Conservation (phyloP, 2,113 vertebrate species). For the Gymnobelideus leadbeateri region DNA sequence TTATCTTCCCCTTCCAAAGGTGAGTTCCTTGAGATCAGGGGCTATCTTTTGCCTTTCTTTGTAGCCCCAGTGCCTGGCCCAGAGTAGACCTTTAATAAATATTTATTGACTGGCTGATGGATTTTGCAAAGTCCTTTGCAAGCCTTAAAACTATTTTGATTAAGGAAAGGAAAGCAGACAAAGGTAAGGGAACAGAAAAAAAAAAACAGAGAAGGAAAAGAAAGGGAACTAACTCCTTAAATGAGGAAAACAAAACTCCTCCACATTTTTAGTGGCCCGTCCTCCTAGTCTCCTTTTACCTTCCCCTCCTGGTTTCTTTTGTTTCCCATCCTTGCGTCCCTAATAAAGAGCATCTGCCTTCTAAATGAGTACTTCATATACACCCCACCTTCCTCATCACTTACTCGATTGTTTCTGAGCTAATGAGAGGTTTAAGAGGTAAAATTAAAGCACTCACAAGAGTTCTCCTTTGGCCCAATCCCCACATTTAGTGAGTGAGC, state of each 20-base stretch:
- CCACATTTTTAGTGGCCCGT: conserved; percentile 51
- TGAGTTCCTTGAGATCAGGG: background rate
- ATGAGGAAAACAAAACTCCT: conserved; percentile 28
- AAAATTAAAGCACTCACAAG: conserved; percentile 72
- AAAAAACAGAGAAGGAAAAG: background rate
- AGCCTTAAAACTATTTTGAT: background rate
- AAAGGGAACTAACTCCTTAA: conserved; percentile 18
- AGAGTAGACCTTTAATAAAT: background rate
- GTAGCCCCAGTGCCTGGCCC: background rate
- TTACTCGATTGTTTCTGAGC: conserved; percentile 65
- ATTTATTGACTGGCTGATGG: background rate
- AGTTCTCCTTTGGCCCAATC: conserved; percentile 57
- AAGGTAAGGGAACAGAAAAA: background rate
- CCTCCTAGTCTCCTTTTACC: conserved; percentile 15
- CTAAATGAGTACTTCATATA: conserved; percentile 46
- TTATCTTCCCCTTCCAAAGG: background rate
- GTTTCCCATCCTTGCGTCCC: background rate
- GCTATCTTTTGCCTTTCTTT: background rate
- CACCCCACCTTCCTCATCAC: conserved; percentile 36
- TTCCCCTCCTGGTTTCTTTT: conserved; percentile 58
- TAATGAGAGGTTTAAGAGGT: conserved; percentile 72
- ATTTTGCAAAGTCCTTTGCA: background rate
- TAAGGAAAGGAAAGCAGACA: conserved; percentile 24
- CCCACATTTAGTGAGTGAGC: conserved; percentile 46
- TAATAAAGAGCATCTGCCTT: conserved; percentile 54